Evolutionary conservation across 2,797 vertebrate genomes (phyloP).

Genomic region (Anas acuta): DNA sequence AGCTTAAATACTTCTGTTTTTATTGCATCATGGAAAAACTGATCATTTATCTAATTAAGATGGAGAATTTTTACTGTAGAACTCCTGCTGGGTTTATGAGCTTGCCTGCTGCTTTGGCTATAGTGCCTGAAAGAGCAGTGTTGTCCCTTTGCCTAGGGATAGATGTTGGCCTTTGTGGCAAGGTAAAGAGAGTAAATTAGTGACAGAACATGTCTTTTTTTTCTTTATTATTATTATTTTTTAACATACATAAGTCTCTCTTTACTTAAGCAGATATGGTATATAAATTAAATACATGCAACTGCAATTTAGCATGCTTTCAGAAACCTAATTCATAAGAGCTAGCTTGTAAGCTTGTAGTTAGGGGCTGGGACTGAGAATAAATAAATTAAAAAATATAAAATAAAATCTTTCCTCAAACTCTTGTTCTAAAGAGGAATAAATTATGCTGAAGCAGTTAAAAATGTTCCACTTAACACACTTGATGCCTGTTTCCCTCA

Average conservation of each 20-base stretch:
- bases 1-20: constrained; percentile 30
- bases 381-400: not conserved
- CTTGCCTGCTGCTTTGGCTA: not conserved
- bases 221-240: not conserved
- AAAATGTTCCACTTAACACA: not conserved
- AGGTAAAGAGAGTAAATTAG: constrained; percentile 44
- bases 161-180: not conserved
- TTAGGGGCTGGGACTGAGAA: not conserved
- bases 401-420: not conserved
- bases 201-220: not conserved
- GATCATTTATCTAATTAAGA: constrained; percentile 60
- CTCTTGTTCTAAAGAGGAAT: not conserved
- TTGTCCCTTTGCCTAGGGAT: not conserved
- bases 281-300: constrained; percentile 9
- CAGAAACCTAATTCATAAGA: not conserved
- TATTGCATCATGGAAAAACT: constrained; percentile 59
- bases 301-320: constrained; percentile 16
- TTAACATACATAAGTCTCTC: not conserved
- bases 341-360: not conserved
- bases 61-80: constrained; percentile 42
- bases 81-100: constrained; percentile 6
- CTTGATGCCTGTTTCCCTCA: not conserved
- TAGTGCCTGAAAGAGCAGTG: not conserved
- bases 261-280: constrained; percentile 4
- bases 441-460: not conserved